A percentile compares a stretch with the other conserved stretches of the same genome.
Evolutionary conservation across 2,888 invertebrate genomes (phyloP).

Genomic region (Gandaritis pyraliata): DNA sequence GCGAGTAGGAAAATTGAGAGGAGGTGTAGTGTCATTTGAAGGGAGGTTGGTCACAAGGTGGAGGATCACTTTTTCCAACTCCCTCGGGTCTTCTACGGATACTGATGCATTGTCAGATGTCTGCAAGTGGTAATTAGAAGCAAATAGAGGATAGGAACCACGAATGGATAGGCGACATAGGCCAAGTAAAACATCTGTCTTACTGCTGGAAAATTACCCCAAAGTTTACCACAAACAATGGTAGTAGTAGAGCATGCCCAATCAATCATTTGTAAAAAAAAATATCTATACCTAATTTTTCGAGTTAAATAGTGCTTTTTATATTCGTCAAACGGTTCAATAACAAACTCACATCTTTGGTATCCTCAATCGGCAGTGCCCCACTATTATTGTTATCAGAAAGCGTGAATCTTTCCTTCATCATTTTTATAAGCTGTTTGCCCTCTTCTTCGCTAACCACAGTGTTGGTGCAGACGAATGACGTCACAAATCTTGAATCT

Average conservation of each 20-base stretch:
- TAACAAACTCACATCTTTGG: slow-evolving; percentile 47
- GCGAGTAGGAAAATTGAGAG: slow-evolving; percentile 22
- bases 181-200: too few species aligned
- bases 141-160: too few species aligned
- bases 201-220: too few species aligned
- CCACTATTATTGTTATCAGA: slow-evolving; percentile 64
- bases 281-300: too few species aligned
- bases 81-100: slow-evolving; percentile 86
- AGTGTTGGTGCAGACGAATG: slow-evolving; percentile 93
- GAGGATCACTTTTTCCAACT: slow-evolving; percentile 88
- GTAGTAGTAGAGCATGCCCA: too few species aligned
- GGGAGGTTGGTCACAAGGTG: slow-evolving; percentile 81
- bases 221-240: too few species aligned
- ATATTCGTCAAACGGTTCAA: neutral
- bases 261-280: too few species aligned
- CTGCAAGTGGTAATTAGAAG: slow-evolving; percentile 44
- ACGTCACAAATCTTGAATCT: slow-evolving; percentile 88
- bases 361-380: slow-evolving; percentile 43
- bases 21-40: slow-evolving; percentile 42
- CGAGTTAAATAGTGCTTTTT: too few species aligned
- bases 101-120: slow-evolving; percentile 47
- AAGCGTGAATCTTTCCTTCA: slow-evolving; percentile 89
- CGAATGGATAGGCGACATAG: too few species aligned
- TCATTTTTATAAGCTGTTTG: slow-evolving; percentile 86
- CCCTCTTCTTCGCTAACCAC: slow-evolving; percentile 89